phyloP scores from a whole-genome alignment of 2,888 invertebrate species.

The Halictus quadricinctus region DNA sequence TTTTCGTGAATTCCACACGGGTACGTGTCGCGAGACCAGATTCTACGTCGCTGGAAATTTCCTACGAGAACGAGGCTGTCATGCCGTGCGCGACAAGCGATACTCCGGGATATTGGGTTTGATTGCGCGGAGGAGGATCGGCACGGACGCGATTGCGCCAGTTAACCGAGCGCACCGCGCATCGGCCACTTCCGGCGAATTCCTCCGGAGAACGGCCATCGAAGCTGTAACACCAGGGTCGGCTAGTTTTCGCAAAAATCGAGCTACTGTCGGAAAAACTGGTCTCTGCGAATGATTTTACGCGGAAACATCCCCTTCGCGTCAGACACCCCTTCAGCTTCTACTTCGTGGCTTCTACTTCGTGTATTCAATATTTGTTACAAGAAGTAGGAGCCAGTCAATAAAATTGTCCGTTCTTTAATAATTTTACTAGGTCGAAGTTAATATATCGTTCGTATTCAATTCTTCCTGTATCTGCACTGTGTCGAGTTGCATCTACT shows the following conservation, averaged over 20 bases:
- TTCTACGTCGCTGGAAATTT: conserved; percentile 72
- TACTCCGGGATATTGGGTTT: background rate
- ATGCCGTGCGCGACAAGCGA: background rate
- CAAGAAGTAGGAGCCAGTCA: background rate
- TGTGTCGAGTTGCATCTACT: too few species aligned
- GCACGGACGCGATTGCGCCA: background rate
- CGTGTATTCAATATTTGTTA: background rate
- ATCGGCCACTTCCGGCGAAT: conserved; percentile 1
- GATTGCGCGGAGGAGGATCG: background rate
- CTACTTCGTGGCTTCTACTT: background rate
- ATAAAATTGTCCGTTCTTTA: too few species aligned
- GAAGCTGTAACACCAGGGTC: conserved; percentile 7
- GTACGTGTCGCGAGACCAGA: conserved; percentile 29
- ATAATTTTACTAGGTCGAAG: too few species aligned
- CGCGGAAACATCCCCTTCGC: background rate
- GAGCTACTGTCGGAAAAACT: background rate
- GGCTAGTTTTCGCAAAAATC: background rate
- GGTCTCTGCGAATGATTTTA: background rate
- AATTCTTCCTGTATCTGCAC: too few species aligned
- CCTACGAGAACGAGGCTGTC: conserved; percentile 55
- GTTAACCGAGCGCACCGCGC: background rate
- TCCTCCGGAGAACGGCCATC: conserved; percentile 10
- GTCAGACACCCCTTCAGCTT: background rate
- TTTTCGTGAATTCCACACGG: conserved; percentile 73
- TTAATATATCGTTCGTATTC: too few species aligned